A percentile compares a stretch with the other conserved stretches of the same genome.
Evolutionary conservation across 1,140 invertebrate species (phyloP).

Genomic region (Zaprionus ghesquierei): DNA sequence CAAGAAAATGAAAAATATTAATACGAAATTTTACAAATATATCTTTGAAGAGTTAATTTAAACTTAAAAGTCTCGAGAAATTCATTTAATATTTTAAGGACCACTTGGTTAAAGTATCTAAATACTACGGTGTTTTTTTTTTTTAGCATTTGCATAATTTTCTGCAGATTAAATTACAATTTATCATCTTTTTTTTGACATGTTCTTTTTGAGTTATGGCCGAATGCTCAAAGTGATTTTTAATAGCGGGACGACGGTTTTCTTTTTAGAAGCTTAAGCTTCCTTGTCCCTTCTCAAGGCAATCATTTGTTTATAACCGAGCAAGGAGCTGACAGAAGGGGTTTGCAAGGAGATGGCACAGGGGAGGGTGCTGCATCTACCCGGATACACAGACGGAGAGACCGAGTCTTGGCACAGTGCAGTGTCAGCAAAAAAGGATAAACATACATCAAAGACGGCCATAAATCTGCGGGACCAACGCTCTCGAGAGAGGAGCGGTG

Average conservation of each 20-base stretch:
- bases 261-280: conserved; percentile 54
- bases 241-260: conserved; percentile 63
- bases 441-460: conserved; percentile 56
- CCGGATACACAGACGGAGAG: conserved; percentile 3
- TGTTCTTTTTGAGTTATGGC: conserved; percentile 48
- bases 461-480: conserved; percentile 51
- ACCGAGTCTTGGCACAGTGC: conserved; percentile 22
- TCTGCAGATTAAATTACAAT: conserved; percentile 76
- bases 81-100: neutral
- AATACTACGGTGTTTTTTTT: neutral
- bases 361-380: neutral
- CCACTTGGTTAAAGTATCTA: conserved; percentile 24
- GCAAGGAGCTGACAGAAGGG: conserved; percentile 5
- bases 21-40: neutral
- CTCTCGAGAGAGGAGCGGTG: neutral
- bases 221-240: conserved; percentile 76
- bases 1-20: neutral
- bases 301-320: conserved; percentile 50
- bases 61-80: neutral
- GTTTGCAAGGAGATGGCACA: neutral
- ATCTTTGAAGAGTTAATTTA: neutral
- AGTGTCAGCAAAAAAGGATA: conserved; percentile 61
- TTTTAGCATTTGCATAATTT: conserved; percentile 74
- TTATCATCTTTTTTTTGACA: conserved; percentile 72
- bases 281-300: conserved; percentile 20